Base-by-base conservation (phyloP, 2,113 vertebrate genomes). In the Caranx ignobilis region DNA sequence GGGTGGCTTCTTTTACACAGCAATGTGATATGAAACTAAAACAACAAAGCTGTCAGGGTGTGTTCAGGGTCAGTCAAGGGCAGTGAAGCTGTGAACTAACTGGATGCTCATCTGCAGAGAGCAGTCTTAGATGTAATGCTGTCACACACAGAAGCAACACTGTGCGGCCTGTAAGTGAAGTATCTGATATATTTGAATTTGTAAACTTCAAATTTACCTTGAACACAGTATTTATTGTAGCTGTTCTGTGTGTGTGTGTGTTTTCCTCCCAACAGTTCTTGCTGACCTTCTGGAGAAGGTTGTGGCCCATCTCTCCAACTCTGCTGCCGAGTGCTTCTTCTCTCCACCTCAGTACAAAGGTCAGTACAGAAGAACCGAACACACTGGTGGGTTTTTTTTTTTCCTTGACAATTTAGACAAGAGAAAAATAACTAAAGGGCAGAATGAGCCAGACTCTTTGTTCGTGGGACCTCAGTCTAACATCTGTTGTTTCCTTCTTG, bases 231-330 rank as follows among this genome's bases (percentile, higher is more conserved):
- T 64, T 67, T 61, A 32, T 60, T 45, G 34, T n/a, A 52, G 56
- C 16, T 50, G 11, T 64, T 12, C 9, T 9, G 2, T 59, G 3
- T 31, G 4, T 57, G 41, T n/a, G 1, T 80, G 56, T 71, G 63
- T 79, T 72, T 57, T 74, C 12, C 89, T 91, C 19, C 26, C 26
- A 26, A 26, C 93, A 99, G 98, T 94, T 87, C 89, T 98, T 90
- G 93, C 92, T 77, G 96, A 97, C 90, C 94, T 99, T 87, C 94
- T 98, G 90, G 96, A 97, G 90, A 95, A 89, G 56, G 95, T 95
- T 2, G 96, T 97, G 75, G 84, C 89, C 34, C 94, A 94, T 93
- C 94, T 97, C 76, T 96, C 95, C 61, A 93, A 90, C 88, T 96
- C 86, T 39, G 79, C 52, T 32, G 75, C 89, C 0, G 95, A 96